Conservation (phyloP, 2,113 vertebrate species). For the Upupa epops region DNA sequence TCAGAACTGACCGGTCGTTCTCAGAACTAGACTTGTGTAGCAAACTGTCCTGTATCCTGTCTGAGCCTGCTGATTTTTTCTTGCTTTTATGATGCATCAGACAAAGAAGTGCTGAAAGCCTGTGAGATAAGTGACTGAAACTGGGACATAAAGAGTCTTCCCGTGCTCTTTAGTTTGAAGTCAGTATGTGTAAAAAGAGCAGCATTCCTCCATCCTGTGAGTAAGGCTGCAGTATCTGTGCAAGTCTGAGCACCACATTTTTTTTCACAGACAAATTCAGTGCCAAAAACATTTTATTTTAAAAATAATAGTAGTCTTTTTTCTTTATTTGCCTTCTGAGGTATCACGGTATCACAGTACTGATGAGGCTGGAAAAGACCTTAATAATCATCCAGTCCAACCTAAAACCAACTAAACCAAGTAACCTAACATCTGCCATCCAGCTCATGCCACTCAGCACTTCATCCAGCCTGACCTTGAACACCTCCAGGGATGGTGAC, state of each 20-base stretch:
- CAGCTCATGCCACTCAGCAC: no score
- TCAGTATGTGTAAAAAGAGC: background rate
- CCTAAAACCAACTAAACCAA: no score
- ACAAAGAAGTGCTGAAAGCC: background rate
- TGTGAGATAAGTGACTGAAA: background rate
- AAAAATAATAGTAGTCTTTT: background rate
- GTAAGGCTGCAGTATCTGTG: background rate
- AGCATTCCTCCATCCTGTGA: background rate
- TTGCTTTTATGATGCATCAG: background rate
- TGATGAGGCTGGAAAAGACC: no score
- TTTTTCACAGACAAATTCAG: background rate
- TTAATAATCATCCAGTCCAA: no score
- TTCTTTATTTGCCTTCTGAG: background rate
- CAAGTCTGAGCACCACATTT: background rate
- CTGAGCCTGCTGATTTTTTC: background rate
- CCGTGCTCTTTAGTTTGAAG: background rate
- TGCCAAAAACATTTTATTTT: slow-evolving; percentile 7
- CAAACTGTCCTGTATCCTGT: background rate
- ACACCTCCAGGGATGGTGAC: no score
- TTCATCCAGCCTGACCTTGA: no score
- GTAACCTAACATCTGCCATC: no score
- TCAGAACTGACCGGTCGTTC: background rate
- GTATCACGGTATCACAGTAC: no score
- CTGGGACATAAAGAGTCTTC: background rate
- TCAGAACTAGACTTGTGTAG: background rate